Base-by-base conservation (phyloP, 2,113 vertebrate genomes). In the Rhipidura dahli region DNA sequence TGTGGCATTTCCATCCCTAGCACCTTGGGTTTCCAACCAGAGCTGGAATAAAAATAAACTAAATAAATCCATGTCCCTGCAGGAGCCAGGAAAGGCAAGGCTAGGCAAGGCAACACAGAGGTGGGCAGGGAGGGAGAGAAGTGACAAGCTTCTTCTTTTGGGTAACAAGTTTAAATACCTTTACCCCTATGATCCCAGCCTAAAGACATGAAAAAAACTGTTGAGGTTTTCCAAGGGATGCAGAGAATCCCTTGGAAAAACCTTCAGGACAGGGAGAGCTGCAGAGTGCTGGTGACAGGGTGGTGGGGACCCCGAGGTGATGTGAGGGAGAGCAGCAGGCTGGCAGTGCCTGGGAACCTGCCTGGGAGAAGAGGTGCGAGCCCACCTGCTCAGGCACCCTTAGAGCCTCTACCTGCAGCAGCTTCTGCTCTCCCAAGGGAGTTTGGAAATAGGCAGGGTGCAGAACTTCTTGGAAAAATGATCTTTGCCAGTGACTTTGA, bases 291-390 rank as follows among this genome's bases (percentile, higher is more conserved):
- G 47, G 51, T 31, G 82, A 2, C 14, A 47, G 57, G 24, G 61
- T 2, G 1, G 1, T 33, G 82, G 40, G 42, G 30, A 75, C 10
- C 56, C 26, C 1, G 0, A 40, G 30, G 54, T 35, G 50, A 53
- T 45, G 47, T 4, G 24, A 33, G 40, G 39, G 80, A 87, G 35
- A 68, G 50, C 53, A 61, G 54, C 21, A 15, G 79, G 51, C 35
- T 87, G 76, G 71, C 27, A 30, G 30, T 22, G 60, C 50, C 57
- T 31, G 70, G 75, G 51, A n/a, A 44, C 44, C 61, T 84, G 30
- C 42, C 12, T 0, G 0, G n/a, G 63, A 16, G 3, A 24, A 24
- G 0, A 10, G 57, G 18, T 28, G 40, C 35, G 20, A 87, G 40
- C 51, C 39, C 49, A 12, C 28, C n/a, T 15, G 39, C 44, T 6